These are phyloP conservation scores for Mythimna albipuncta DNA, from an alignment of 2,888 invertebrate genomes.

Conservation along the genomic window DNA sequence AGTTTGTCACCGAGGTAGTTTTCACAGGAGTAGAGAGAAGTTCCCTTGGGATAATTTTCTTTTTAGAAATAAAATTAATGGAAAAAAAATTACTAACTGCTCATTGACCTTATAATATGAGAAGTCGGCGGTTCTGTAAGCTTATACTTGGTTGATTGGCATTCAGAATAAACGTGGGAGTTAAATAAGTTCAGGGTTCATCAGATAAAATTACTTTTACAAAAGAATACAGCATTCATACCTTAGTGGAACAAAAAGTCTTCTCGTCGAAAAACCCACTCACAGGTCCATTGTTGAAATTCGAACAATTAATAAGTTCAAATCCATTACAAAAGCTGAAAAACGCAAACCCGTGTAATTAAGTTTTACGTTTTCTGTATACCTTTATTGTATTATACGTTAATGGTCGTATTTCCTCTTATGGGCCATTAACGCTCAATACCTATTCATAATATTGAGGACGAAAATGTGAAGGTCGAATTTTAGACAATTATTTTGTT, in stretches of 20 bases:
- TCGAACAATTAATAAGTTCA: constrained; percentile 36
- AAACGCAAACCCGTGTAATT: constrained; percentile 48
- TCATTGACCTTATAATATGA: neutral
- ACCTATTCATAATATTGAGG: constrained; percentile 45
- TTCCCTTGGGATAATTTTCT: no score
- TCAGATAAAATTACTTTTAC: neutral
- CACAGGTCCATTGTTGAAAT: constrained; percentile 34
- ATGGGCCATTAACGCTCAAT: constrained; percentile 46
- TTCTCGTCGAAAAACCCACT: constrained; percentile 18
- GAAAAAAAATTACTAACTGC: neutral
- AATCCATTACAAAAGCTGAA: constrained; percentile 43
- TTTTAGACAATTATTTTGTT: constrained; percentile 2
- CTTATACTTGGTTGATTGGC: neutral
- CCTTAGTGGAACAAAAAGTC: neutral
- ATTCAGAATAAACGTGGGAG: neutral
- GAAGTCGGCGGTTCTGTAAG: neutral
- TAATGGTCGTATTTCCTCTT: constrained; percentile 43
- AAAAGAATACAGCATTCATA: neutral
- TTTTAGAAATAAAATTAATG: neutral
- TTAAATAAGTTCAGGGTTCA: neutral
- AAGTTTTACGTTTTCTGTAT: constrained; percentile 38
- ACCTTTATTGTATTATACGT: constrained; percentile 37
- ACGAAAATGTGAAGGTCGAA: constrained; percentile 8
- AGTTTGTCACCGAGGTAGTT: no score
- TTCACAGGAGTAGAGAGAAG: no score